phyloP scores from a whole-genome alignment of 2,113 vertebrate genomes.

The Pituophis catenifer region DNA sequence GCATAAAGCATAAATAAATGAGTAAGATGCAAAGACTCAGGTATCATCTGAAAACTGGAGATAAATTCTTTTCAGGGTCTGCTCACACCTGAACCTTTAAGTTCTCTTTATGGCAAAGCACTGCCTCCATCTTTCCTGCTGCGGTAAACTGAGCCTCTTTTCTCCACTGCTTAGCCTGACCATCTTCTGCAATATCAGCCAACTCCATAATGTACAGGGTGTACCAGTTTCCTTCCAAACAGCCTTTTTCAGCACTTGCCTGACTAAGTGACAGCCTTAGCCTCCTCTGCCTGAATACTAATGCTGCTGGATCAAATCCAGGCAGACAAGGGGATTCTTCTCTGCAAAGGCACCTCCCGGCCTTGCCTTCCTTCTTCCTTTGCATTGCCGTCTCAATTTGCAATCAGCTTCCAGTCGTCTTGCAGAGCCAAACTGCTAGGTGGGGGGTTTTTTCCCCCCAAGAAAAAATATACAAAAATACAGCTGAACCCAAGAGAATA shows the following conservation, averaged over 20 bases:
- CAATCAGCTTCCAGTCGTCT: background rate
- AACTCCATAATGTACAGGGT: background rate
- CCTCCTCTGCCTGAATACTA: constrained; percentile 1
- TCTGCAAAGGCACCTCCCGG: background rate
- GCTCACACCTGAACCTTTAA: background rate
- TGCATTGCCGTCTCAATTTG: background rate
- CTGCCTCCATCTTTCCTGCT: background rate
- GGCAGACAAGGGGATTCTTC: background rate
- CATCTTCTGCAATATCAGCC: background rate
- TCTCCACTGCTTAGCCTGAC: background rate
- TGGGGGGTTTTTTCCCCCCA: background rate
- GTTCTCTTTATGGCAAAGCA: background rate
- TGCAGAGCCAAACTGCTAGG: background rate
- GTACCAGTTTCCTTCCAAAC: constrained; percentile 8
- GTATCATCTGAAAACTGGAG: background rate
- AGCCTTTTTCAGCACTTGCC: constrained; percentile 8
- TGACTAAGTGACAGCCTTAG: background rate
- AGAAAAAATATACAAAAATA: background rate
- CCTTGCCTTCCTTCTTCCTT: background rate
- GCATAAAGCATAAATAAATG: background rate
- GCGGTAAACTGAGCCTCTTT: background rate
- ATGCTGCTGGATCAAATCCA: background rate
- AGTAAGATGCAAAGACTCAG: background rate
- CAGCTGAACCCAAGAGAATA: background rate
- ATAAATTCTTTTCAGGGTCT: background rate